Evolutionary conservation across 64 coral and sea anemone genomes (phyloP), one percentile per base, ranked within the genome.

Genomic region (Actinia tenebrosa): DNA sequence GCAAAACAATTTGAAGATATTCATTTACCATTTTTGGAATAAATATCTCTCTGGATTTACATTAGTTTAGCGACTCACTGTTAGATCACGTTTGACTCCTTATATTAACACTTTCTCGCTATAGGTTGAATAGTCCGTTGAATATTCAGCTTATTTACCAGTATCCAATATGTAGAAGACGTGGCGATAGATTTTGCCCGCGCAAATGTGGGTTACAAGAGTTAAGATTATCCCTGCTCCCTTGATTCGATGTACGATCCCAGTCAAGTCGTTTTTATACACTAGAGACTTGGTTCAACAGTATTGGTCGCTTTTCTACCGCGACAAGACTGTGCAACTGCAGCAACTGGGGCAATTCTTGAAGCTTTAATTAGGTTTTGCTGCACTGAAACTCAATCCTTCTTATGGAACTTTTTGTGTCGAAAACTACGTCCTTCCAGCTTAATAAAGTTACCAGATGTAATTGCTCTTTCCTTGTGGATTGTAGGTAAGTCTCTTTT

Each of bases 351-450:
- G 9, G 19, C 17, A 66, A n/a, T 13, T 14, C 25, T 30, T 27
- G 22, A 22, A 75, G n/a, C 25, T 75, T 26, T 26, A 75, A 42
- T 37, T 37, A 37, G 30, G 25, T 2, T 16, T 58, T 58, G 25
- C 69, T 37, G 23, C 1, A 75, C 30, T 37, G 30, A 43, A 13
- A 30, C 10, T 75, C 27, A 75, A 13, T 75, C 27, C 26, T 75
- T 75, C 10, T 61, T 85, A 30, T 85, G 83, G 30, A 59, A 85
- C 42, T 85, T 85, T 61, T 64, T 58, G 56, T 85, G 83, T 42
- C 50, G 83, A 64, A 61, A 85, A 19, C 16, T 58, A 26, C 83
- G 53, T 43, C 80, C 83, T 15, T 85, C 83, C 63, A 63, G 54
- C 16, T 64, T 85, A 18, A 17, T 61, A 4, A 26, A 43, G 15